Base-by-base conservation (phyloP, 2,888 invertebrate genomes). In the Cephalotes varians region DNA sequence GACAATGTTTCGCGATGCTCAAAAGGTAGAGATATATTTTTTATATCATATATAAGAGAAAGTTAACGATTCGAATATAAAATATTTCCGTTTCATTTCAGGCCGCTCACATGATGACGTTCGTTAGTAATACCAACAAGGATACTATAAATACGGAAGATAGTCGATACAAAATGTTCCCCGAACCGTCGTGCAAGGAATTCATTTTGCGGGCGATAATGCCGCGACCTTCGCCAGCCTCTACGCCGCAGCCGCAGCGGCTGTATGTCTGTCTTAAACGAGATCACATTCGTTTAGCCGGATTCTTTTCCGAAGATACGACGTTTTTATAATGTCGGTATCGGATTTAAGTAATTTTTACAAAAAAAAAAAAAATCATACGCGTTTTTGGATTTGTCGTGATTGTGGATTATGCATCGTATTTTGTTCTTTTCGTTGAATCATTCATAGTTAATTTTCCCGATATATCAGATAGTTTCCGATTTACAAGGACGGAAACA, bases 251-350 rank as follows among this genome's bases (percentile, higher is more conserved):
- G 72, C 96, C 97, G 1, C 97, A 97, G 91, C 95, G 97, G 89
- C 95, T 97, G 94, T 96, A 97, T 87, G 97, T 97, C 18, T 96
- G 97, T 85, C 94, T 98, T 18, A 96, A 96, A 82, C 95, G 96
- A 56, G 96, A 97, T 71, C 96, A 97, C 85, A 96, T 97, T 91
- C 95, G 97, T 86, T 94, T 98, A 65, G 97, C 97, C 79, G 98
- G 97, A 5, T 97, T 97, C n/a, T 98, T 98, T 93, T 96, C 97
- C 0, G 96, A 97, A 89, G 97, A 97, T 92, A 97, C 97, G 0
- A 96, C 96, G 69, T 98, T 97, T 93, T 95, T 95, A 90, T 96
- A 90, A 67, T 73, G 18, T 21, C 18, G 40, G 21, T 18, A n/a
- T 49, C 31, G 21, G 18, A 37, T 49, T 65, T 31, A n/a, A 9